Evolutionary conservation across 2,113 vertebrate species (phyloP), one percentile per base, ranked within the genome.

Genomic region (Rhombomys opimus): DNA sequence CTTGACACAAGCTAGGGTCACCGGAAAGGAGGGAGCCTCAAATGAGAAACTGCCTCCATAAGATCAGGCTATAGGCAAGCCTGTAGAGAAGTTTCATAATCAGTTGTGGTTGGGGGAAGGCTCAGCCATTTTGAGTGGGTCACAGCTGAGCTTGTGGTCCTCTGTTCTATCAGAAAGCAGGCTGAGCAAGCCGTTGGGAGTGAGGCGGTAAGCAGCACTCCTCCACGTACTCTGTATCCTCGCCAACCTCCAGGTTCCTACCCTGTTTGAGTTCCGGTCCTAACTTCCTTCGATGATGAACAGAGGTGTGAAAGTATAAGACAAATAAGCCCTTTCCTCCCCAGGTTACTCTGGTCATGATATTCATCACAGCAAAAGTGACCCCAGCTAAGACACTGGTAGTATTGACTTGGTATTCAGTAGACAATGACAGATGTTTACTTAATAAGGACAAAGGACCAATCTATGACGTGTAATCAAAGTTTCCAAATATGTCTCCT

Each of bases 391-490:
- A 82, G 54, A 61, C 57, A 82, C n/a, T 59, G 20, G 54, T n/a
- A 59, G 54, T n/a, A 15, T 13, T 85, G 87, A 85, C 54, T 87
- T 94, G 54, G 22, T 30, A 92, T 82, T 94, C 10, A 77, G 38
- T 87, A 54, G 18, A 22, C 57, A 88, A 18, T 75, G 91, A 92
- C 94, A 93, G 14, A 9, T 70, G 78, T 90, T 20, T 72, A 77
- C 67, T 77, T 86, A 73, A 91, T 75, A 88, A 90, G 77, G 32
- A 76, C 57, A 92, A 81, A 73, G 1, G 57, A 91, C 76, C 63
- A 90, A 96, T 91, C 81, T 30, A 90, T 22, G 6, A 91, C 57
- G 27, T 89, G 67, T 57, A 90, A 89, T 93, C 14, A 54, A 87
- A 67, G 8, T n/a, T 89, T 35, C 22, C 68, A n/a, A 65, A 17